Evolutionary conservation across 2,113 vertebrate genomes (phyloP).

Genomic region (Mohoua ochrocephala): DNA sequence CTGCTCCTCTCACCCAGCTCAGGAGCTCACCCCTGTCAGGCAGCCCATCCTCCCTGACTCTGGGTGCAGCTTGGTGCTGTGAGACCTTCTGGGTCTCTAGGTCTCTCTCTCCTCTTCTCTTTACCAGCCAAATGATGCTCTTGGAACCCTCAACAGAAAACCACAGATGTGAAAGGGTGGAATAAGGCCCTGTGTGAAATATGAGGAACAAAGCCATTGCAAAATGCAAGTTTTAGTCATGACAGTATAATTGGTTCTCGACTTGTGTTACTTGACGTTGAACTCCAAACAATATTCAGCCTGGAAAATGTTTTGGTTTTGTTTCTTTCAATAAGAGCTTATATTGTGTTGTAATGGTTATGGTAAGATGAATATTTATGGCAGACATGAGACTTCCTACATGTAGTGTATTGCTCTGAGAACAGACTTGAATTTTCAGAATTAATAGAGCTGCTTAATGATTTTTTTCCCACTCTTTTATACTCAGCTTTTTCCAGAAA

Average conservation of each 20-base stretch:
- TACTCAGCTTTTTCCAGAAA: not conserved
- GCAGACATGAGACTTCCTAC: not conserved
- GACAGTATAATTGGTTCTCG: not conserved
- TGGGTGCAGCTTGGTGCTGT: not conserved
- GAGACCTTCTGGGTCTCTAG: not conserved
- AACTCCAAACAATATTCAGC: not conserved
- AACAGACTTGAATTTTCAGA: not conserved
- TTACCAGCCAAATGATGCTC: fast-evolving
- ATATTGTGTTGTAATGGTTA: not conserved
- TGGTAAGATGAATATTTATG: not conserved
- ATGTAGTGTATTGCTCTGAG: not conserved
- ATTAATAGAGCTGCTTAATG: not conserved
- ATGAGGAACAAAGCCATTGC: not conserved
- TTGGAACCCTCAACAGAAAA: not conserved
- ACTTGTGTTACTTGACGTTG: not conserved
- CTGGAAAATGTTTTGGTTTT: not conserved
- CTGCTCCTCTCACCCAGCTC: not conserved
- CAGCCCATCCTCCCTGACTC: not conserved
- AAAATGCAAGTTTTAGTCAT: not conserved
- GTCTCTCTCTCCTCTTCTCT: not conserved
- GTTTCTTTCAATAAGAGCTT: not conserved
- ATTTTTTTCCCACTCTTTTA: not conserved
- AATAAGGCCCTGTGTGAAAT: not conserved
- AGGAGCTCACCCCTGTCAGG: not conserved
- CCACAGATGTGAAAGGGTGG: not conserved